These are phyloP conservation scores for Lutraria lutraria DNA, from an alignment of 2,888 invertebrate genomes.

Conservation along the genomic window DNA sequence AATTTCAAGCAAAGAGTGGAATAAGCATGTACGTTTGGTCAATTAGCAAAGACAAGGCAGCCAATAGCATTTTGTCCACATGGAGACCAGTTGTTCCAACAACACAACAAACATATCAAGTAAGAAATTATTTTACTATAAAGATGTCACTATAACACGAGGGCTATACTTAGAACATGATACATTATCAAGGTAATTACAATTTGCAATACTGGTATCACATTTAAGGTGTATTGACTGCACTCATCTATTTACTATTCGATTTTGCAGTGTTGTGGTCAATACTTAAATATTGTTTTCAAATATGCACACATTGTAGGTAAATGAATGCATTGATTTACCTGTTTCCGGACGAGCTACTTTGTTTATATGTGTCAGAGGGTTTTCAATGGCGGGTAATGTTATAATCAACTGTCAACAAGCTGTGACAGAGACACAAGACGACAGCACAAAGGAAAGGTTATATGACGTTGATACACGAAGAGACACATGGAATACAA, in stretches of 20 bases:
- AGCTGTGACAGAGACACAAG: background rate
- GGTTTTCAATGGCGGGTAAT: slow-evolving; percentile 24
- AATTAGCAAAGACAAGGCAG: slow-evolving; percentile 14
- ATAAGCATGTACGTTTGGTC: slow-evolving; percentile 42
- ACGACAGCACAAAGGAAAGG: background rate
- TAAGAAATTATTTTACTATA: background rate
- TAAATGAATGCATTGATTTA: slow-evolving; percentile 20
- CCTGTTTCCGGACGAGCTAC: slow-evolving; percentile 25
- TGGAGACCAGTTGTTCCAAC: slow-evolving; percentile 12
- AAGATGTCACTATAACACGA: too few species aligned
- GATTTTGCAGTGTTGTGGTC: too few species aligned
- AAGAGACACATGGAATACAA: slow-evolving; percentile 16
- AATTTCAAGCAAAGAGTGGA: slow-evolving; percentile 30
- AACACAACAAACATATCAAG: background rate
- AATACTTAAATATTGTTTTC: too few species aligned
- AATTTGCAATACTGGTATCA: too few species aligned
- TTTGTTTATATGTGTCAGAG: slow-evolving; percentile 39
- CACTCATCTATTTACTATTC: too few species aligned
- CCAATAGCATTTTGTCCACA: background rate
- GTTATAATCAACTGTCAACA: slow-evolving; percentile 3
- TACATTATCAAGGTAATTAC: too few species aligned
- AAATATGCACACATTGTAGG: slow-evolving; percentile 19
- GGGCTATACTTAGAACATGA: too few species aligned
- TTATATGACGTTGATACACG: slow-evolving; percentile 53
- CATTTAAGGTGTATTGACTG: background rate